These are phyloP conservation scores for Eupithecia subumbrata DNA, from an alignment of 2,888 invertebrate species.

Conservation along the genomic window DNA sequence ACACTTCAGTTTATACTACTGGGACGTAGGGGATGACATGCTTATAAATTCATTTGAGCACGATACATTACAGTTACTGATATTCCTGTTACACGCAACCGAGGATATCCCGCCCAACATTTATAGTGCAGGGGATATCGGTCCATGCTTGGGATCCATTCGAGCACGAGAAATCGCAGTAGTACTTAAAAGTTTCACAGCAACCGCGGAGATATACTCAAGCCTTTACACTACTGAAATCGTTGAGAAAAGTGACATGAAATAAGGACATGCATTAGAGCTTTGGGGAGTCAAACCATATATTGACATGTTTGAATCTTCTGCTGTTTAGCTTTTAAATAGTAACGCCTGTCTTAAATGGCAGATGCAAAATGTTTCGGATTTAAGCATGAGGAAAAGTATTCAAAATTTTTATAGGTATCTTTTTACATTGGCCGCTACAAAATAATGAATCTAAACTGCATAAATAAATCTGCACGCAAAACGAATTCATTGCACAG, in stretches of 20 bases:
- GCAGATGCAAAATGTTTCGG: neutral
- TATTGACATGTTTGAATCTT: neutral
- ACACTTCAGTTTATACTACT: conserved; percentile 49
- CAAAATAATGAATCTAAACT: neutral
- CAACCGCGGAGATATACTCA: too few species aligned
- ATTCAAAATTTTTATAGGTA: neutral
- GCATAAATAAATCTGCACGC: conserved; percentile 39
- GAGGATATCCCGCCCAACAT: too few species aligned
- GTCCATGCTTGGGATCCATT: neutral
- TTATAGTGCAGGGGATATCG: too few species aligned
- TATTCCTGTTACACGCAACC: too few species aligned
- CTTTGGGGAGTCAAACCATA: neutral
- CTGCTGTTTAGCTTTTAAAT: neutral
- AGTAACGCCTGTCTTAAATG: neutral
- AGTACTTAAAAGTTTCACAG: too few species aligned
- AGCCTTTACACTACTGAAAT: neutral
- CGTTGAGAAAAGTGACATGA: neutral
- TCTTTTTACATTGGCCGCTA: neutral
- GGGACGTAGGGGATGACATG: neutral
- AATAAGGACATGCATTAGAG: neutral
- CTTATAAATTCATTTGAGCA: neutral
- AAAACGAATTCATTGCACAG: conserved; percentile 41
- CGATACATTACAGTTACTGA: neutral
- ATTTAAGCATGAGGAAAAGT: neutral
- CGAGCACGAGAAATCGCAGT: neutral